These are phyloP conservation scores for Tichodroma muraria DNA, from an alignment of 2,113 vertebrate genomes.

Conservation along the genomic window DNA sequence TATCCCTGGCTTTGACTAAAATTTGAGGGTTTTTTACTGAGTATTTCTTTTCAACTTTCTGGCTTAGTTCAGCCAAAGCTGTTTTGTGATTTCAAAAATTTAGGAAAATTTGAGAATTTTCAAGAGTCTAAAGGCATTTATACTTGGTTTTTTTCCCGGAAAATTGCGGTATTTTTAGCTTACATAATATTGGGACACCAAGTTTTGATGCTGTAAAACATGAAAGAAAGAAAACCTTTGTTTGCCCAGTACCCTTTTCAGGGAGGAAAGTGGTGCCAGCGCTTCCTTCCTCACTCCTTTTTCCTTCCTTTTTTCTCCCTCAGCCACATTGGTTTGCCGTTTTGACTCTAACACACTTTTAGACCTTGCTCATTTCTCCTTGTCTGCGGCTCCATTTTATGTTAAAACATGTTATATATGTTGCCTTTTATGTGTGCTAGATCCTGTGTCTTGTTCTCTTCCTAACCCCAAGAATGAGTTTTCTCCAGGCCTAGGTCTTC, in stretches of 20 bases:
- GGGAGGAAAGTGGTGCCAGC: rapidly evolving
- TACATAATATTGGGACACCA: neutral
- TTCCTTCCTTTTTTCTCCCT: neutral
- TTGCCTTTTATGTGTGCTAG: neutral
- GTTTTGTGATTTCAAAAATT: neutral
- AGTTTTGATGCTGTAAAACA: neutral
- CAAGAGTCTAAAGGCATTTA: rapidly evolving
- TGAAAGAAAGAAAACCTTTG: neutral
- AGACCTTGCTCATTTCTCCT: neutral
- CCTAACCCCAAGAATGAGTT: neutral
- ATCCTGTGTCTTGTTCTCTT: neutral
- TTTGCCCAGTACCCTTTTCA: neutral
- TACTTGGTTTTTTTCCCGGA: neutral
- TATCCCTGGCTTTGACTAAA: neutral
- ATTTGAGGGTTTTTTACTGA: rapidly evolving
- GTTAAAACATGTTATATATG: neutral
- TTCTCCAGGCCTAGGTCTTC: neutral
- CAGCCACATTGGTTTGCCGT: rapidly evolving
- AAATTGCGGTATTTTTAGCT: neutral
- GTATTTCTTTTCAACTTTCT: neutral
- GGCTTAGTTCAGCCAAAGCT: neutral
- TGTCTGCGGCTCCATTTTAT: neutral
- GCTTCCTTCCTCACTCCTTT: neutral
- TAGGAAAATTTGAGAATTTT: neutral
- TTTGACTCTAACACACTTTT: neutral